phyloP scores from a whole-genome alignment of 2,113 vertebrate genomes.

The Zootoca vivipara region DNA sequence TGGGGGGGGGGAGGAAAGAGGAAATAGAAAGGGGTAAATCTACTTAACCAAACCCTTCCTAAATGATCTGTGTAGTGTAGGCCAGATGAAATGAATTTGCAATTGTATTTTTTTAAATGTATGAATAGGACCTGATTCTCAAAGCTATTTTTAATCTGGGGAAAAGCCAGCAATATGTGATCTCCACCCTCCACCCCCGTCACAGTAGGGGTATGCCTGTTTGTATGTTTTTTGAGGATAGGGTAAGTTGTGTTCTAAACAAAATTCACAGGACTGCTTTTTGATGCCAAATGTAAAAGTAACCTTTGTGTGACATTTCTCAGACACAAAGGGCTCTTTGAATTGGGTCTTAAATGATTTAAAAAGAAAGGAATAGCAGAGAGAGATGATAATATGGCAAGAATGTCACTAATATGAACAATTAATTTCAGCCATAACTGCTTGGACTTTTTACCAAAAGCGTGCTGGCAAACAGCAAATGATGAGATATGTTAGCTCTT shows the following conservation, averaged over 20 bases:
- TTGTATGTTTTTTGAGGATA: background rate
- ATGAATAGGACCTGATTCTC: background rate
- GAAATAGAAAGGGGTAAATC: background rate
- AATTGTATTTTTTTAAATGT: conserved; percentile 8
- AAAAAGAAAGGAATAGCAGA: background rate
- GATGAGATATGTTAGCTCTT: background rate
- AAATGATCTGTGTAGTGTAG: background rate
- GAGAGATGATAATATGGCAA: background rate
- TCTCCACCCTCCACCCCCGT: background rate
- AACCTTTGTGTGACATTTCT: background rate
- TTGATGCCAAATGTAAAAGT: background rate
- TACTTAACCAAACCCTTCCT: background rate
- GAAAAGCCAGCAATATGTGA: background rate
- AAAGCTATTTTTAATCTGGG: background rate
- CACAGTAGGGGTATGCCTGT: too few species aligned
- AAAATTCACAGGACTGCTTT: background rate
- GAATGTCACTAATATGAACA: background rate
- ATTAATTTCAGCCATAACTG: background rate
- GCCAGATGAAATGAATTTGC: background rate
- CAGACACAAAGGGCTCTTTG: background rate
- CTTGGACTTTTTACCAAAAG: background rate
- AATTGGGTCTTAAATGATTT: background rate
- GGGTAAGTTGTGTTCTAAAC: background rate
- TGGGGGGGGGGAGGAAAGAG: background rate
- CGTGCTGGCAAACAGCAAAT: background rate